phyloP scores from a whole-genome alignment of 1,140 invertebrate genomes.

The Drosophila seguyi region DNA sequence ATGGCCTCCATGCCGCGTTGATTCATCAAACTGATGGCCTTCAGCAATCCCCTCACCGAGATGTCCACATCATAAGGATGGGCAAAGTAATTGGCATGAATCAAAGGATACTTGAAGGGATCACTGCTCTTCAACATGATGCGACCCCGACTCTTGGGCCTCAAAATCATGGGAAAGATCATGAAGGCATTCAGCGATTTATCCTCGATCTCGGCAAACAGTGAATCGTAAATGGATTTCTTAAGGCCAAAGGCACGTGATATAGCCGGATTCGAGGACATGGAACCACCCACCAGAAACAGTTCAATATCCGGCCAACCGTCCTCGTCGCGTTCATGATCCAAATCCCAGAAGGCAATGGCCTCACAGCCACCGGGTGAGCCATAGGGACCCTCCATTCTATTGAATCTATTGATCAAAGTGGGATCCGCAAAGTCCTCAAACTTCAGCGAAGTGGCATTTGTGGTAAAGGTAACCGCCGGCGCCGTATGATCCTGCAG shows the following conservation, averaged over 20 bases:
- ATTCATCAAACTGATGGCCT: constrained; percentile 87
- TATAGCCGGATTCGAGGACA: constrained; percentile 86
- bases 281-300: constrained; percentile 87
- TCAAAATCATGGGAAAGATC: constrained; percentile 90
- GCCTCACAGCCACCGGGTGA: constrained; percentile 93
- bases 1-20: constrained; percentile 87
- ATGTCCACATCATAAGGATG: constrained; percentile 88
- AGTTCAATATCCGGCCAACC: constrained; percentile 92
- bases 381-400: constrained; percentile 89
- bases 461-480: constrained; percentile 89
- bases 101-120: constrained; percentile 91
- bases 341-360: constrained; percentile 90
- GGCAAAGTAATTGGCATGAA: constrained; percentile 92
- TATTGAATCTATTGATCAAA: constrained; percentile 74
- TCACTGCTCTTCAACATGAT: constrained; percentile 89
- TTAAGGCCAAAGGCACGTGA: constrained; percentile 87
- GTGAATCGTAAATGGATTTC: constrained; percentile 86
- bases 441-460: constrained; percentile 85
- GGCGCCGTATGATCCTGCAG: constrained; percentile 92
- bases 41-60: constrained; percentile 88
- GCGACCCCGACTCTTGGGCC: constrained; percentile 91
- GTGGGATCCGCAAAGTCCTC: constrained; percentile 76
- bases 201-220: constrained; percentile 86
- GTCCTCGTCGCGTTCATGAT: constrained; percentile 87
- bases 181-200: constrained; percentile 86